Evolutionary conservation across 2,888 invertebrate species (phyloP), one percentile per base, ranked within the genome.

Genomic region (Deilephila porcellus): DNA sequence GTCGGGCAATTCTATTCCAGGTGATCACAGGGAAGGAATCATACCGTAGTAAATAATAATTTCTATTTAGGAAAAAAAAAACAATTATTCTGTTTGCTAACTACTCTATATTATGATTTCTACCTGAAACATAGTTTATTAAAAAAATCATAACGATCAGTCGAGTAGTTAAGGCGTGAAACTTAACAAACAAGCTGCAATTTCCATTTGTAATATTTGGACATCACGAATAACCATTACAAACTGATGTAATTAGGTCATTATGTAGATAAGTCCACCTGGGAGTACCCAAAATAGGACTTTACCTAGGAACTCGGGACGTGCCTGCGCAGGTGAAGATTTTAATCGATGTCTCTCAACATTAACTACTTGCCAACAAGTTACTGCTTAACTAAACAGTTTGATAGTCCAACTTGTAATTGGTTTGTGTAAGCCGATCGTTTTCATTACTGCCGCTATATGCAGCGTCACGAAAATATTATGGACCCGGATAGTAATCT

Each of bases 391-490:
- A 25, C 63, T 63, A 63, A 67, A 67, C 67, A 52, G 17, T 52
- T 67, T 67, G 52, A 67, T 67, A 45, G 17, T 37, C 20, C 17
- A 67, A 67, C 67, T 67, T 67, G 67, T 67, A 67, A 67, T 67
- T 67, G 67, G 52, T 67, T 67, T 67, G 25, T 45, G 25, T 67
- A 52, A 67, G 45, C 64, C 64, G 37, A 67, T 67, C 6, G 52
- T 67, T 67, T 52, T 67, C 52, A 17, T 67, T 52, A 67, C 67
- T 29, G 60, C 60, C 3, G 25, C 17, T 17, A 45, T 67, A 67
- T 67, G 67, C 67, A 45, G 14, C 25, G 45, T 0, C 52, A 67
- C 25, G 67, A 14, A 25, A 25, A 25, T 63, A 37, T 34, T 34
- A n/a, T 34, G 6, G 17, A n/a, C 4, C n/a, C 8, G 63, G 63